phyloP scores from a whole-genome alignment of 2,113 vertebrate genomes.

The Cyprinodon brontotheroides region DNA sequence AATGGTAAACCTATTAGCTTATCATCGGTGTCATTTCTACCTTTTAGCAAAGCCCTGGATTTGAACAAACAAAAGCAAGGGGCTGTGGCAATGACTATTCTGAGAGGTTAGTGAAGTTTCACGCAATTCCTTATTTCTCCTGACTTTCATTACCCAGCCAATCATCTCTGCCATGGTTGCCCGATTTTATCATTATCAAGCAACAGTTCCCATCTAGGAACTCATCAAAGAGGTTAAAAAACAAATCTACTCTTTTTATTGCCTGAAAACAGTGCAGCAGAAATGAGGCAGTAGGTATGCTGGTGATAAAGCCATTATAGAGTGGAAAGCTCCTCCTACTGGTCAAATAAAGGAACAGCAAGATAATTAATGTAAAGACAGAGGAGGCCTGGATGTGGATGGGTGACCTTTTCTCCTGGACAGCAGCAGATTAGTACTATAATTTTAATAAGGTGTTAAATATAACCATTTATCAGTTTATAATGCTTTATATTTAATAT shows the following conservation, averaged over 20 bases:
- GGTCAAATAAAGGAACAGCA: conserved; percentile 58
- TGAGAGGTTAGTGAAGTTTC: conserved; percentile 43
- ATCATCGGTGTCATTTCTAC: conserved; percentile 28
- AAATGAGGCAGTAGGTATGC: conserved; percentile 40
- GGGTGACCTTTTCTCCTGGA: too few species aligned
- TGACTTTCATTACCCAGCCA: conserved; percentile 68
- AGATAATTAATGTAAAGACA: background rate
- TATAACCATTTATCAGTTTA: too few species aligned
- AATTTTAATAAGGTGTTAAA: too few species aligned
- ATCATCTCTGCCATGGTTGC: conserved; percentile 71
- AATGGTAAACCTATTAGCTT: conserved; percentile 9
- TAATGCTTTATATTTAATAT: too few species aligned
- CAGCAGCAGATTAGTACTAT: too few species aligned
- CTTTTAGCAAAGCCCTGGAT: conserved; percentile 33
- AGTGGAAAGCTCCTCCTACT: conserved; percentile 75
- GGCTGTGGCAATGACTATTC: conserved; percentile 25
- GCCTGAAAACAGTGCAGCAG: conserved; percentile 43
- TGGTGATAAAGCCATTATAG: conserved; percentile 51
- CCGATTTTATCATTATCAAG: conserved; percentile 69
- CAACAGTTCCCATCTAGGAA: conserved; percentile 61
- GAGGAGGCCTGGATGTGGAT: background rate
- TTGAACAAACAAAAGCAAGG: conserved; percentile 46
- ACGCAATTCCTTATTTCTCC: conserved; percentile 58
- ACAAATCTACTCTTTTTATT: conserved; percentile 59
- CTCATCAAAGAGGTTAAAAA: conserved; percentile 75